These are phyloP conservation scores for Dasypolia templi DNA, from an alignment of 2,888 invertebrate genomes.

Conservation along the genomic window DNA sequence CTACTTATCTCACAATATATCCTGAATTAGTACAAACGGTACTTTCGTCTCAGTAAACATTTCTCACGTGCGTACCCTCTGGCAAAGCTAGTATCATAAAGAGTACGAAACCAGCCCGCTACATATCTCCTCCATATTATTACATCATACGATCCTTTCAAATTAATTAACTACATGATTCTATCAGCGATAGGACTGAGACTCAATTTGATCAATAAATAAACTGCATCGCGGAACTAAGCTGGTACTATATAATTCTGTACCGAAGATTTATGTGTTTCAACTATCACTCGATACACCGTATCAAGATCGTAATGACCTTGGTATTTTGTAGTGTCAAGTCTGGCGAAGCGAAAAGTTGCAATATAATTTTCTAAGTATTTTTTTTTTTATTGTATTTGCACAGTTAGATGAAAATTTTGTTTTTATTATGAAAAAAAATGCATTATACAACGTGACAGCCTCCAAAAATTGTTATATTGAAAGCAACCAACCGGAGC, in stretches of 20 bases:
- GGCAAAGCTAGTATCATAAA: conserved; percentile 18
- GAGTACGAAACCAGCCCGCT: conserved; percentile 11
- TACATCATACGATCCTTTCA: conserved; percentile 44
- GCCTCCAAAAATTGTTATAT: background rate
- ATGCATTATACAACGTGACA: conserved; percentile 29
- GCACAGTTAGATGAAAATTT: background rate
- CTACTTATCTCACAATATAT: background rate
- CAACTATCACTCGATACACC: conserved; percentile 41
- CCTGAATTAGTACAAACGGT: conserved; percentile 9
- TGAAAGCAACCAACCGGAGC: conserved; percentile 50
- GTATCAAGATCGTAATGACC: conserved; percentile 43
- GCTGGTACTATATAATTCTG: conserved; percentile 51
- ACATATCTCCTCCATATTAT: conserved; percentile 40
- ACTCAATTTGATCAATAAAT: conserved; percentile 61
- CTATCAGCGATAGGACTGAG: conserved; percentile 41
- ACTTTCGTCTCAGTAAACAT: conserved; percentile 11
- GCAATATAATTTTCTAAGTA: conserved; percentile 24
- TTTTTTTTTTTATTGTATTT: conserved; percentile 27
- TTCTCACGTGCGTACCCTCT: conserved; percentile 8
- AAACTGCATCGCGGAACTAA: conserved; percentile 52
- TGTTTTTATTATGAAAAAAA: conserved; percentile 15
- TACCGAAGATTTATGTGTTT: conserved; percentile 59
- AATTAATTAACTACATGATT: conserved; percentile 44
- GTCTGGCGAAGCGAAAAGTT: conserved; percentile 6
- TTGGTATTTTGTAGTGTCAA: conserved; percentile 35